Conservation (phyloP, 2,113 vertebrate species). For the Pelodiscus sinensis region DNA sequence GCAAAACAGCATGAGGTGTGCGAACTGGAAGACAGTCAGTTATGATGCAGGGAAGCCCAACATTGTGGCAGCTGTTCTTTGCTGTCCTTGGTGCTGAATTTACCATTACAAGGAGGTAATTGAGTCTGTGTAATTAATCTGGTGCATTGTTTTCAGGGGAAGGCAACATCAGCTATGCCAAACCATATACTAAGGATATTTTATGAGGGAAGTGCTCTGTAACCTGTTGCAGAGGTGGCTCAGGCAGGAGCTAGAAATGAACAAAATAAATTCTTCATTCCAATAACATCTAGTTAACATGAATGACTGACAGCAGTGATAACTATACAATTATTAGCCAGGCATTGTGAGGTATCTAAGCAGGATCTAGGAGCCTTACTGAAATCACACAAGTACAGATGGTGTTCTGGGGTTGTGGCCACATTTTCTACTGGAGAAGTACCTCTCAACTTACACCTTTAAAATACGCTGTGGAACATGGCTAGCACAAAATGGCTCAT, state of each 20-base stretch:
- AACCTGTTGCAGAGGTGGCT: neutral
- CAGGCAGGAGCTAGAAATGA: neutral
- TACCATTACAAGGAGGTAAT: rapidly evolving
- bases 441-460: neutral
- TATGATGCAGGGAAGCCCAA: neutral
- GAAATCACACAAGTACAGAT: neutral
- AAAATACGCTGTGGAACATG: neutral
- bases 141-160: neutral
- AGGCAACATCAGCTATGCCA: neutral
- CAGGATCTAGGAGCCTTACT: neutral
- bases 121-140: neutral
- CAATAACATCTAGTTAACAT: neutral
- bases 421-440: neutral
- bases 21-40: rapidly evolving
- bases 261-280: neutral
- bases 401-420: neutral
- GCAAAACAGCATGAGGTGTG: neutral
- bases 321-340: neutral
- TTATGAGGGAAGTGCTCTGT: neutral
- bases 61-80: neutral
- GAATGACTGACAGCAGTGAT: neutral
- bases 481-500: neutral
- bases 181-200: neutral
- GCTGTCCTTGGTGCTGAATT: neutral
- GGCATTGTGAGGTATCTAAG: neutral